These are phyloP conservation scores for Hiodon alosoides DNA, from an alignment of 2,113 vertebrate species.

Conservation along the genomic window DNA sequence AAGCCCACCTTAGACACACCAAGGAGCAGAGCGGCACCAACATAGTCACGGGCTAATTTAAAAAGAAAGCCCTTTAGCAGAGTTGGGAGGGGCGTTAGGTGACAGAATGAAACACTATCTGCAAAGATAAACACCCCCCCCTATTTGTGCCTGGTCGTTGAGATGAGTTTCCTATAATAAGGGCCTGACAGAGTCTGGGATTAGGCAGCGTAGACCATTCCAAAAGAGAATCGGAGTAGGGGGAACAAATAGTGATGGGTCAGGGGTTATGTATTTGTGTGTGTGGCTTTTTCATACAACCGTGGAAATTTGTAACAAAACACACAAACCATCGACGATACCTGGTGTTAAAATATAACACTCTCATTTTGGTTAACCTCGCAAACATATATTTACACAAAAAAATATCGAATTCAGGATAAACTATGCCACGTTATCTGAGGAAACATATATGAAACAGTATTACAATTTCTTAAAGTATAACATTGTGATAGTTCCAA, in stretches of 20 bases:
- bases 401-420: too few relatives aligned
- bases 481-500: too few relatives aligned
- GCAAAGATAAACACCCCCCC: conserved; percentile 46
- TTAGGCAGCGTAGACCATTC: conserved; percentile 61
- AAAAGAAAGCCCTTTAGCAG: conserved; percentile 24
- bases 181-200: conserved; percentile 65
- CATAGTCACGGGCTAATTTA: conserved; percentile 27
- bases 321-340: too few relatives aligned
- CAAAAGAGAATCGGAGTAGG: conserved; percentile 44
- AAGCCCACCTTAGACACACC: conserved; percentile 33
- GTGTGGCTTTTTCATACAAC: conserved; percentile 9
- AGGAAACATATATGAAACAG: too few relatives aligned
- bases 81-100: background rate
- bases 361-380: too few relatives aligned
- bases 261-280: background rate
- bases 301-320: background rate
- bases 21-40: conserved; percentile 45
- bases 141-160: conserved; percentile 55
- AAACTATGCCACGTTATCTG: too few relatives aligned
- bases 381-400: too few relatives aligned
- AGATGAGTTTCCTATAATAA: conserved; percentile 81
- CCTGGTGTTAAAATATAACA: too few relatives aligned
- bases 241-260: too few relatives aligned
- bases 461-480: too few relatives aligned
- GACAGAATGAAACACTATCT: conserved; percentile 53